Conservation (phyloP, 2,888 invertebrate genomes). For the Alviniconcha strummeri region DNA sequence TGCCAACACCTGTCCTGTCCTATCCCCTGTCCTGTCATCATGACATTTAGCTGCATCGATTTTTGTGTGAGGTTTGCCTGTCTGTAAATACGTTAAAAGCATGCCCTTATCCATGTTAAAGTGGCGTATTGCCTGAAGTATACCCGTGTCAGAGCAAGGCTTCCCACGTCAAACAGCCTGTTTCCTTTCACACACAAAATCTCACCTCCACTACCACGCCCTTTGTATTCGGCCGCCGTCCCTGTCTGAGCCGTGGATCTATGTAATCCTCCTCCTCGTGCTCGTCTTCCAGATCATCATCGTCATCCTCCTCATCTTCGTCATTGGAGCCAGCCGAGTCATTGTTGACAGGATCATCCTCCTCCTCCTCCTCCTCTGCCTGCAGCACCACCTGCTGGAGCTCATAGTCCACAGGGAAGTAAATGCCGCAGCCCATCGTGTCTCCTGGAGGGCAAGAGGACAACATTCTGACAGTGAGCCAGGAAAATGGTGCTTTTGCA, state of each 20-base stretch:
- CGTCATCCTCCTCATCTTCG: conserved; percentile 18
- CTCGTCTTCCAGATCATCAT: conserved; percentile 31
- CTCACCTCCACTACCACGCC: conserved; percentile 57
- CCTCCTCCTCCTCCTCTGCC: conserved; percentile 54
- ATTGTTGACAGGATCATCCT: conserved; percentile 33
- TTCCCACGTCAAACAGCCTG: too few relatives aligned
- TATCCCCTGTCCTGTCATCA: too few relatives aligned
- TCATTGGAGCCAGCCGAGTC: not conserved
- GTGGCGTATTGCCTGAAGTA: too few relatives aligned
- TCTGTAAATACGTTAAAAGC: too few relatives aligned
- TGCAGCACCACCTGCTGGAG: conserved; percentile 64
- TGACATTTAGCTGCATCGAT: too few relatives aligned
- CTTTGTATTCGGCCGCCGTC: not conserved
- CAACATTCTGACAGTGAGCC: not conserved
- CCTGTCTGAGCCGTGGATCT: conserved; percentile 8
- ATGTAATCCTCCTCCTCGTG: conserved; percentile 37
- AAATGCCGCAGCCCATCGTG: conserved; percentile 77
- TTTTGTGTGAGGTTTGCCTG: too few relatives aligned
- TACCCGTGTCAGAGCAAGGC: too few relatives aligned
- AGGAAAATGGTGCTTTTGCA: too few relatives aligned
- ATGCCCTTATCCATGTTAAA: too few relatives aligned
- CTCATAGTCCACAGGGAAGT: conserved; percentile 74
- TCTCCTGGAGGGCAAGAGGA: conserved; percentile 68
- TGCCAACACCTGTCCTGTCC: too few relatives aligned
- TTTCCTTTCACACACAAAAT: not conserved